phyloP scores from a whole-genome alignment of 64 coral and sea anemone species.

The Cladopsammia gracilis region DNA sequence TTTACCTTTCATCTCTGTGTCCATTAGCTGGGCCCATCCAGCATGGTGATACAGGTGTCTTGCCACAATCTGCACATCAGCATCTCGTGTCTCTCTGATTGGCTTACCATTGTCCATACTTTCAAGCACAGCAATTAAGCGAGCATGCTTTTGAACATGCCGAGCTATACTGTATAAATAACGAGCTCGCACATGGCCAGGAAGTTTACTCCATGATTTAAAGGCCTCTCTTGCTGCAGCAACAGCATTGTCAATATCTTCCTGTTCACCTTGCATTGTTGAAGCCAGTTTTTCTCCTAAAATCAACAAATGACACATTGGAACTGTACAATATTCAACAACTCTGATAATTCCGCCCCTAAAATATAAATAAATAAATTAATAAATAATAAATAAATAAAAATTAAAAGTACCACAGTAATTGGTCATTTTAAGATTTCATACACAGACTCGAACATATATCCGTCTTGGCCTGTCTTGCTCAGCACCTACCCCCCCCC shows the following conservation, averaged over 20 bases:
- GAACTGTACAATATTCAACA: background rate
- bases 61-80: slow-evolving; percentile 93
- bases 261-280: slow-evolving; percentile 94
- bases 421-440: too few species aligned
- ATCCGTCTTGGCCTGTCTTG: too few species aligned
- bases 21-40: slow-evolving; percentile 98
- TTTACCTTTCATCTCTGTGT: slow-evolving; percentile 96
- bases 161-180: slow-evolving; percentile 96
- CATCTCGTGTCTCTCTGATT: slow-evolving; percentile 91
- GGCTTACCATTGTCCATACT: slow-evolving; percentile 97
- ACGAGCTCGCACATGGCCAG: slow-evolving; percentile 93
- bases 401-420: too few species aligned
- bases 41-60: slow-evolving; percentile 97
- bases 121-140: slow-evolving; percentile 89
- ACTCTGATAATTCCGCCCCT: too few species aligned
- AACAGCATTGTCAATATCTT: slow-evolving; percentile 93
- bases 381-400: too few species aligned
- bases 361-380: too few species aligned
- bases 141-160: slow-evolving; percentile 97
- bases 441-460: too few species aligned
- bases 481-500: too few species aligned
- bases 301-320: background rate
- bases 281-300: slow-evolving; percentile 94
- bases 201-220: slow-evolving; percentile 89
- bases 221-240: slow-evolving; percentile 85